Base-by-base conservation (phyloP, 2,113 vertebrate species). In the Clupea harengus region DNA sequence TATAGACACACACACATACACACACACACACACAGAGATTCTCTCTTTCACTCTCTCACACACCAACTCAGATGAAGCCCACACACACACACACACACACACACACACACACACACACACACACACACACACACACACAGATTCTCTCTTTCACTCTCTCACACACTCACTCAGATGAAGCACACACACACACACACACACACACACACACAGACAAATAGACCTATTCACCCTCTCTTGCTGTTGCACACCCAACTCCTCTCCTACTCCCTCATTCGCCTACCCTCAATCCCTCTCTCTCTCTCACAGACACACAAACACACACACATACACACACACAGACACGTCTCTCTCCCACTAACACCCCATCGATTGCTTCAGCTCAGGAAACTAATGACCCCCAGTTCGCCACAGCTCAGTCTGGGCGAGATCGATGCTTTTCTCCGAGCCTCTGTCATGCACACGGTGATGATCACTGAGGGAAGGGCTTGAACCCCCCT, bases 321-420 rank as follows among this genome's bases (percentile, higher is more conserved):
- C 67, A 64, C 60, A 60, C 54, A 64, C n/a, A 64, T 22, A 25
- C 60, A 64, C 60, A 25, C 6, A 64, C 60, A 64, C 22, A 64
- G 22, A 25, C n/a, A 64, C 60, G 6, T 25, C 22, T 64, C 67
- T 39, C 11, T 32, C 67, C 28, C 28, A 3, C 67, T 75, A 75
- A 75, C 67, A 39, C 13, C 67, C 28, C 67, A 75, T 75, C 13
- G 67, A 75, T 75, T 28, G 25, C 13, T 75, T 28, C 25, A 32
- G 67, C 67, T 75, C 25, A 39, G 67, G 67, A 75, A 39, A 75
- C 67, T 75, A 75, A 75, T 75, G 67, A 75, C 67, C 67, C 67
- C 67, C 67, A 13, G 25, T 75, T 28, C 8, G 67, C 67, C 67
- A 39, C 67, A 75, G 67, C 28, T 75, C 67, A 75, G 67, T 39